Base-by-base conservation (phyloP, 2,888 invertebrate genomes). In the Tenthredo distinguenda region DNA sequence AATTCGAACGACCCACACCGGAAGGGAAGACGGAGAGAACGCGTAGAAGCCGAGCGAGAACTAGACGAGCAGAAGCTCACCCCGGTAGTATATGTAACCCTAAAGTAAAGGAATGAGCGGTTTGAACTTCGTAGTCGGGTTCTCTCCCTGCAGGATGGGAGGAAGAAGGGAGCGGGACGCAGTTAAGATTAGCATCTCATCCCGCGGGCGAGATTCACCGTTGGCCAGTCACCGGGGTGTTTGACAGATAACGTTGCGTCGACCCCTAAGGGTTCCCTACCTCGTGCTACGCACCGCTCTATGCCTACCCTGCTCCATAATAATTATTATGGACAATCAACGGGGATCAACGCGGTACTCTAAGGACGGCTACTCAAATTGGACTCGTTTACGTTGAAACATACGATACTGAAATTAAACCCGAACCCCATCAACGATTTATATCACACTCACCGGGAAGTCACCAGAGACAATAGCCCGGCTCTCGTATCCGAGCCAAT, bases 101-200 rank as follows among this genome's bases (percentile, higher is more conserved):
- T 82, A 62, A 74, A 85, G 85, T 74, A 84, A 79, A 84, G 83
- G 84, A 58, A 43, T 34, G 85, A 43, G 65, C 50, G 81, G 82
- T 85, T 87, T 71, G 74, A 87, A 84, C 85, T 74, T 84, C 47
- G 65, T 40, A 50, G 50, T 84, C 84, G 58, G 71, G 85, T 86
- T 87, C 86, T 86, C 87, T 86, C 87, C 86, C 82, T 84, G 82
- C 84, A 68, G 71, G 65, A 68, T 58, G 40, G 58, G 79, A 50
- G 7, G 43, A 6, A 5, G 50, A 55, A 84, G 85, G 79, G n/a
- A 34, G 62, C 68, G 84, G 55, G 86, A 83, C 84, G 74, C 85
- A 86, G 88, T 90, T 89, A 88, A 90, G 90, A 90, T 90, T 90
- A 90, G 87, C 89, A 90, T 90, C 90, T 86, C 86, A 55, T 82